Evolutionary conservation across 2,113 vertebrate species (phyloP).

Genomic region (Tragelaphus imberbis): DNA sequence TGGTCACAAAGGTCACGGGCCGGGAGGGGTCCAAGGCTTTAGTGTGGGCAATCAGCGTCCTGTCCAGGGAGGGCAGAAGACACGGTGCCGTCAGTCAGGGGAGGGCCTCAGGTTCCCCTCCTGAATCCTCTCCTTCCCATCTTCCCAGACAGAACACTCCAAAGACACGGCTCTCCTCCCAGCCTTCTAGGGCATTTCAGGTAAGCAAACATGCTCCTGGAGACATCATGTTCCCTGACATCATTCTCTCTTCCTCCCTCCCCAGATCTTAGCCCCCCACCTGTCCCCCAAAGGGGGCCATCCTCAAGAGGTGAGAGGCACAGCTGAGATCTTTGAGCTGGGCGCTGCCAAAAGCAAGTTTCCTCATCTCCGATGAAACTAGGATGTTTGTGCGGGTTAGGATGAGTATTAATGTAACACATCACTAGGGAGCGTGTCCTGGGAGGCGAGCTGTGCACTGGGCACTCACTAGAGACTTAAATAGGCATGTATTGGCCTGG

Average conservation of each 20-base stretch:
- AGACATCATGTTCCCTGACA: background rate
- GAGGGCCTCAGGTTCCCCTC: background rate
- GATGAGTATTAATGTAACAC: background rate
- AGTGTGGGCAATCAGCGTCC: constrained; percentile 89
- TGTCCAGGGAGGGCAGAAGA: constrained; percentile 75
- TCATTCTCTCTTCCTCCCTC: background rate
- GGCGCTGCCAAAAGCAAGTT: background rate
- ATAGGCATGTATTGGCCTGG: background rate
- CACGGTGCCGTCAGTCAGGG: background rate
- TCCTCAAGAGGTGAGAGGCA: background rate
- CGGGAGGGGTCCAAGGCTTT: constrained; percentile 88
- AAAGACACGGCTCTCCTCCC: background rate
- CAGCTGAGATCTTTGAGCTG: background rate
- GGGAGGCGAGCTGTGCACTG: background rate
- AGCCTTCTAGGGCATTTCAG: background rate
- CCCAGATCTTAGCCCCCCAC: rapidly evolving
- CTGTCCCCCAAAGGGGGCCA: rapidly evolving
- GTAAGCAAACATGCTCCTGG: rapidly evolving
- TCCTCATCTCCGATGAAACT: background rate
- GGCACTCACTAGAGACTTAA: too few relatives aligned
- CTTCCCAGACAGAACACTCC: too few relatives aligned
- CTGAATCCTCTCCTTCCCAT: background rate
- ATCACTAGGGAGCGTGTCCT: too few relatives aligned
- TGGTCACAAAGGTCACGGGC: constrained; percentile 90
- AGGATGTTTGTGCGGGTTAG: background rate